phyloP scores from a whole-genome alignment of 64 coral and sea anemone genomes.

The Montipora sp. region DNA sequence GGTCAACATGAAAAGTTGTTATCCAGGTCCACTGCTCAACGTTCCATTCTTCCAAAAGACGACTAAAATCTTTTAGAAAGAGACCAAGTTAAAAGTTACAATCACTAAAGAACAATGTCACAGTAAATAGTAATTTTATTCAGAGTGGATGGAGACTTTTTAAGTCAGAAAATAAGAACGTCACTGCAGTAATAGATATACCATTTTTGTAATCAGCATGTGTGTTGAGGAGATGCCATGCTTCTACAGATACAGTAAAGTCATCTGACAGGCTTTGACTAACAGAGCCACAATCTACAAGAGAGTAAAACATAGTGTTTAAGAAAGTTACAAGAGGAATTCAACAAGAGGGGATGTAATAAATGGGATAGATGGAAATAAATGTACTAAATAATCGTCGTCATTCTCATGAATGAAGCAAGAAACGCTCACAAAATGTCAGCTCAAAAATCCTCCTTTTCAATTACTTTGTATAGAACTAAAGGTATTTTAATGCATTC shows the following conservation, averaged over 20 bases:
- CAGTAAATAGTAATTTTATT: not conserved
- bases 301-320: not conserved
- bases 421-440: too few species aligned
- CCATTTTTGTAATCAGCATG: conserved; percentile 93
- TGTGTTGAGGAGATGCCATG: conserved; percentile 96
- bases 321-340: not conserved
- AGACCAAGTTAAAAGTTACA: not conserved
- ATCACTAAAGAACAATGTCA: not conserved
- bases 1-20: conserved; percentile 84
- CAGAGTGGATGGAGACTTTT: too few species aligned
- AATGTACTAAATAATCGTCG: too few species aligned
- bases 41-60: conserved; percentile 77
- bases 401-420: too few species aligned
- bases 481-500: too few species aligned
- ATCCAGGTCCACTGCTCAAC: conserved; percentile 88
- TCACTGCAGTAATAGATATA: not conserved
- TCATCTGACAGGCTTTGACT: conserved; percentile 85
- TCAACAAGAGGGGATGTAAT: not conserved
- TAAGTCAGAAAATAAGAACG: too few species aligned
- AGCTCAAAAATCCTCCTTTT: too few species aligned
- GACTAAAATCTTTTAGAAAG: conserved; percentile 69
- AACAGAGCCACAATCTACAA: conserved; percentile 82
- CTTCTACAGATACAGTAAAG: conserved; percentile 92
- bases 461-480: too few species aligned
- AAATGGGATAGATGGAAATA: not conserved